Evolutionary conservation across 1,140 invertebrate species (phyloP).

Genomic region (Heliconius hermathena): DNA sequence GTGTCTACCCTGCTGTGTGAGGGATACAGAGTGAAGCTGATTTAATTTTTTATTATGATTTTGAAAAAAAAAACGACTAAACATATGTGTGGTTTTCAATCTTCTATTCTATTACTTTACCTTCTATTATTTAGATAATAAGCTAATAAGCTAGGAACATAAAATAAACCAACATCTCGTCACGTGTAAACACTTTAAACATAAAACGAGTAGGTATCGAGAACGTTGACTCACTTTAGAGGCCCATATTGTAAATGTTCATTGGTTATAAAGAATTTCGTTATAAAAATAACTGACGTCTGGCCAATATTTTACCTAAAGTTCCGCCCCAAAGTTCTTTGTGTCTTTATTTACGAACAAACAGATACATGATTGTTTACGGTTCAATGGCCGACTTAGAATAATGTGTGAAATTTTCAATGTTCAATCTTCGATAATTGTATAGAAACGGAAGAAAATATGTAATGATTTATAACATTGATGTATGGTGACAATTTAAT

Average conservation of each 20-base stretch:
- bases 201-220: neutral
- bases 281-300: conserved; percentile 39
- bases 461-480: neutral
- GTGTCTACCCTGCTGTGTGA: too few species aligned
- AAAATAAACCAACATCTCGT: neutral
- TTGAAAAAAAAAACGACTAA: neutral
- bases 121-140: too few species aligned
- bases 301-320: conserved; percentile 38
- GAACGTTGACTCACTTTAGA: neutral
- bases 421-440: neutral
- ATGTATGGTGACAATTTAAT: neutral
- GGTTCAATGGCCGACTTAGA: conserved; percentile 15
- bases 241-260: conserved; percentile 1
- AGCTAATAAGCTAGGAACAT: neutral
- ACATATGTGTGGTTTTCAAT: too few species aligned
- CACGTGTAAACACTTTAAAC: neutral
- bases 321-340: conserved; percentile 36
- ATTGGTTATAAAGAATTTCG: conserved; percentile 34
- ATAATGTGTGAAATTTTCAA: conserved; percentile 3
- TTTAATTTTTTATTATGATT: too few species aligned
- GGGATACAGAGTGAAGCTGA: too few species aligned
- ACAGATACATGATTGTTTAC: conserved; percentile 34
- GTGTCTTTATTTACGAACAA: conserved; percentile 44
- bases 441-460: neutral
- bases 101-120: too few species aligned